Conservation (phyloP, 2,113 vertebrate species). For the Neomonachus schauinslandi region DNA sequence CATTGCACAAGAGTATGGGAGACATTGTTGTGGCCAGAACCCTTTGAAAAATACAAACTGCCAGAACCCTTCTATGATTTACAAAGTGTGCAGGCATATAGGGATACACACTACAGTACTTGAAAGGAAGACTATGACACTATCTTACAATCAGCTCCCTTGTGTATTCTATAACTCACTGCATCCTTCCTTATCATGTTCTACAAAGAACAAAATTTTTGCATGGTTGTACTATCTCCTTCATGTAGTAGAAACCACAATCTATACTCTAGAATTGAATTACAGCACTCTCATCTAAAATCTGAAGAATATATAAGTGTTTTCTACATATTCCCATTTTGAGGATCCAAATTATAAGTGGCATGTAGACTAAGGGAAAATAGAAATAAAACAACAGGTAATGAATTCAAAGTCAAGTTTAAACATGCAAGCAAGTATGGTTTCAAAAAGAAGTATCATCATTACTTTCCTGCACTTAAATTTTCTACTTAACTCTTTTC, state of each 20-base stretch:
- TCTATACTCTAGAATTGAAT: background rate
- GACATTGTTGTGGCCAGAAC: background rate
- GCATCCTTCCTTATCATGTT: background rate
- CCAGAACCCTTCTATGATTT: background rate
- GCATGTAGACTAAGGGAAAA: background rate
- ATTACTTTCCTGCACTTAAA: background rate
- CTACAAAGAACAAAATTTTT: background rate
- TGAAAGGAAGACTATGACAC: background rate
- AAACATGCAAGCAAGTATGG: background rate
- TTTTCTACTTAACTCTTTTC: constrained; percentile 22
- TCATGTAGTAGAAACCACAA: background rate
- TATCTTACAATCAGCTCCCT: background rate
- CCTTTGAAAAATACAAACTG: background rate
- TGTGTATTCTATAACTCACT: background rate
- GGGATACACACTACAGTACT: background rate
- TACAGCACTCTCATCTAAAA: background rate
- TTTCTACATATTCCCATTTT: background rate
- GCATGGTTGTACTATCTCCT: background rate
- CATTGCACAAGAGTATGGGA: background rate
- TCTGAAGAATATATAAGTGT: background rate
- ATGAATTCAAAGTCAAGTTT: background rate
- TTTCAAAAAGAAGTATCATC: background rate
- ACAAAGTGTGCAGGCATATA: no score
- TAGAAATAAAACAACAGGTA: background rate
- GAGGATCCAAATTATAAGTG: background rate